Evolutionary conservation across 2,113 vertebrate genomes (phyloP).

Genomic region (Barbus barbus): DNA sequence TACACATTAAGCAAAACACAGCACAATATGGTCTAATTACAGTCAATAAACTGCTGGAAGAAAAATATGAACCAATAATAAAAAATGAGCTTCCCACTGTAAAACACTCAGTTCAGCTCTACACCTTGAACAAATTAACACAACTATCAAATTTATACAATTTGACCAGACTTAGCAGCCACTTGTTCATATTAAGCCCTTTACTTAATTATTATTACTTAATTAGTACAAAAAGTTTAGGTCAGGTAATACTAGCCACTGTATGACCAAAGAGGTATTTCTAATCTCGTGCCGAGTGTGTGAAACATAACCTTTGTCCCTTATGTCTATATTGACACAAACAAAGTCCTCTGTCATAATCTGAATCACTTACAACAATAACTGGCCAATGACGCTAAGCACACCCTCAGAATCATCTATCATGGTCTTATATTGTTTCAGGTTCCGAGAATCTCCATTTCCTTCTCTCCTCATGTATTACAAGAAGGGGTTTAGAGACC

Average conservation of each 20-base stretch:
- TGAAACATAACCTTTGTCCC: too few relatives aligned
- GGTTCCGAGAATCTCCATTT: background rate
- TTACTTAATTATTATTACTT: background rate
- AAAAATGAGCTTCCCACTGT: background rate
- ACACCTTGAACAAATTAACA: slow-evolving; percentile 1
- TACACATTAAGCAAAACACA: background rate
- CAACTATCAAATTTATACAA: background rate
- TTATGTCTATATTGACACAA: background rate
- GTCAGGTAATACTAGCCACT: background rate
- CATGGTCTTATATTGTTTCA: slow-evolving; percentile 1
- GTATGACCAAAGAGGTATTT: background rate
- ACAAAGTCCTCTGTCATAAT: background rate
- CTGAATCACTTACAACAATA: background rate
- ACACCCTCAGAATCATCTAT: background rate
- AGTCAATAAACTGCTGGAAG: background rate
- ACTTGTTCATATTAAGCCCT: background rate
- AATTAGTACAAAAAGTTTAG: background rate
- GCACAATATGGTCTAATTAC: background rate
- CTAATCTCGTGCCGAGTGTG: background rate
- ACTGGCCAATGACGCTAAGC: background rate
- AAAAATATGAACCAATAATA: background rate
- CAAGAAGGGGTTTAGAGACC: background rate
- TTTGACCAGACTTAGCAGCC: background rate
- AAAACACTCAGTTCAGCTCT: background rate
- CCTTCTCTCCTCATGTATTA: background rate